Evolutionary conservation across 53 echinoderm and acorn worm genomes (phyloP).

Genomic region (Stichopus horrens): DNA sequence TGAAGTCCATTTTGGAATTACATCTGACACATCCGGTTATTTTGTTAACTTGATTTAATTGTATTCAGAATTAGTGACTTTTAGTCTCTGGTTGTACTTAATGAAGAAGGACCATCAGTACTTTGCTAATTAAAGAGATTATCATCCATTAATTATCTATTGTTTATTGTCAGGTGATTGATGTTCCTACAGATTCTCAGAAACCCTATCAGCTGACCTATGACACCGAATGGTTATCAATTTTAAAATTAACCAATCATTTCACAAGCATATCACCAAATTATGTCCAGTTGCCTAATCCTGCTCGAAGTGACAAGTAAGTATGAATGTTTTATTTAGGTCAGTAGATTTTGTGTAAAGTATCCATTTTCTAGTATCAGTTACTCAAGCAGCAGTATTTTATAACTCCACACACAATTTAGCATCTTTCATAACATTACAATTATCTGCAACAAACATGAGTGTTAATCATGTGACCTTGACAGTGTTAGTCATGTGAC

Average conservation of each 20-base stretch:
- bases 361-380: no score
- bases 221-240: constrained; percentile 91
- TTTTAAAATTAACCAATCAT: constrained; percentile 81
- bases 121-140: constrained; percentile 22
- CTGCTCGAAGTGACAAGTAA: constrained; percentile 15
- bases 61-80: no score
- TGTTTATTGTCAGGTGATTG: constrained; percentile 64
- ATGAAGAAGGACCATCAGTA: neutral
- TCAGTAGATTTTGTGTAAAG: neutral
- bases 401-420: no score
- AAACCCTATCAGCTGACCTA: constrained; percentile 79
- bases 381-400: no score
- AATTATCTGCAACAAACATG: no score
- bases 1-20: no score
- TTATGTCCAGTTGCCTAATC: constrained; percentile 68
- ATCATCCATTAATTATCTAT: neutral
- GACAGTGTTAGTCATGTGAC: no score
- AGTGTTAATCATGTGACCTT: no score
- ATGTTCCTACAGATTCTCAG: constrained; percentile 76
- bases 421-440: no score
- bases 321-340: neutral
- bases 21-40: no score
- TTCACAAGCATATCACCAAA: constrained; percentile 71
- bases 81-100: no score
- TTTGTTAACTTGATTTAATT: no score